These are phyloP conservation scores for Eupeodes luniger DNA, from an alignment of 2,888 invertebrate genomes.

Conservation along the genomic window DNA sequence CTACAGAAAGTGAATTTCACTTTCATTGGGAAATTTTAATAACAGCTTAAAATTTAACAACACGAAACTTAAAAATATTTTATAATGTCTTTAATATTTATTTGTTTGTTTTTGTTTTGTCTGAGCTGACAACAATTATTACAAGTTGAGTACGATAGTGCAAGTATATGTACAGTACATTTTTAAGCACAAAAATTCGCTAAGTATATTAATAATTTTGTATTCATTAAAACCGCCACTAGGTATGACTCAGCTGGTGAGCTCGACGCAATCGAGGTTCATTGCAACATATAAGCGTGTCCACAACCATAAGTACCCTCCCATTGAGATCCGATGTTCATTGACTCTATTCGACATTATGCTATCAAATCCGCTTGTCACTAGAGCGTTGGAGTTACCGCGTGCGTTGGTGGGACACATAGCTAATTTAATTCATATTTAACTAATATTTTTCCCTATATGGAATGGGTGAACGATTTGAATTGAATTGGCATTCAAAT, in stretches of 20 bases:
- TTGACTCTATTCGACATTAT: background rate
- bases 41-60: constrained; percentile 11
- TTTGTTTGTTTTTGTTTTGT: background rate
- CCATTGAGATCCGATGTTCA: constrained; percentile 18
- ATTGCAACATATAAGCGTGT: constrained; percentile 62
- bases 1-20: constrained; percentile 53
- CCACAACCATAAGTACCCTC: constrained; percentile 5
- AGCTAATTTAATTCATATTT: background rate
- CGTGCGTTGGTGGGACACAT: background rate
- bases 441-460: background rate
- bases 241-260: constrained; percentile 9
- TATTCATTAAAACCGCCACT: background rate
- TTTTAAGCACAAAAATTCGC: background rate
- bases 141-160: background rate
- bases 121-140: constrained; percentile 1
- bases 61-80: constrained; percentile 6
- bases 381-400: too few species aligned
- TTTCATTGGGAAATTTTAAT: constrained; percentile 45
- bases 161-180: background rate
- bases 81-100: constrained; percentile 15
- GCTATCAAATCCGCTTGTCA: background rate
- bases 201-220: background rate
- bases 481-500: constrained; percentile 13
- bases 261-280: constrained; percentile 45
- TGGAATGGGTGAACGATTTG: constrained; percentile 22